These are phyloP conservation scores for Xanthostigma xanthostigma DNA, from an alignment of 2,888 invertebrate species.

Conservation along the genomic window DNA sequence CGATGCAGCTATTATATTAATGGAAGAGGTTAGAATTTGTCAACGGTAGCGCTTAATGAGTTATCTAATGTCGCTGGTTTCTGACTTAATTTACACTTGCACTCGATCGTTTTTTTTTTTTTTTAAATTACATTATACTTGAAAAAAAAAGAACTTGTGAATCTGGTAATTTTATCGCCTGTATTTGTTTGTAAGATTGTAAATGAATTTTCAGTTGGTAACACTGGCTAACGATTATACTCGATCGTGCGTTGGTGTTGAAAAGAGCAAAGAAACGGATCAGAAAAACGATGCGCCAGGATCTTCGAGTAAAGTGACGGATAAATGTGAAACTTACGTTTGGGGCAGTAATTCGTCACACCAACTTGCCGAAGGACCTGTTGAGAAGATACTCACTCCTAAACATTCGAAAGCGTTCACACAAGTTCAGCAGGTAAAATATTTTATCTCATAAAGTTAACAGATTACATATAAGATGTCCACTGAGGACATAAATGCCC, in stretches of 20 bases:
- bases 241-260: slow-evolving; percentile 20
- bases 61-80: not conserved
- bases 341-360: slow-evolving; percentile 52
- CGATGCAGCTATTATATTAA: slow-evolving; percentile 36
- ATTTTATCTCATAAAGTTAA: not conserved
- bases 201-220: slow-evolving; percentile 19
- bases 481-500: too few relatives aligned
- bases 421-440: slow-evolving; percentile 37
- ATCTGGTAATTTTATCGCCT: too few relatives aligned
- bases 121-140: too few relatives aligned
- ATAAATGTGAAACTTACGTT: slow-evolving; percentile 38
- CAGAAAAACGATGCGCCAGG: slow-evolving; percentile 5
- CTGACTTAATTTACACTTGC: not conserved
- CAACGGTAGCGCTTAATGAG: slow-evolving; percentile 4
- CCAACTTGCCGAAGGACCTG: slow-evolving; percentile 42
- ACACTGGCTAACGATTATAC: slow-evolving; percentile 29
- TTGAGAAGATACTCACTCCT: slow-evolving; percentile 42
- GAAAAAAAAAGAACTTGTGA: too few relatives aligned
- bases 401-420: slow-evolving; percentile 38
- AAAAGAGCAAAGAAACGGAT: slow-evolving; percentile 13
- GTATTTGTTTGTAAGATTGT: not conserved
- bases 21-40: slow-evolving; percentile 27
- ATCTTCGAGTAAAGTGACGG: slow-evolving; percentile 9
- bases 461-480: too few relatives aligned
- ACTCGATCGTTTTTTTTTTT: too few relatives aligned